These are phyloP conservation scores for Cantharis rufa DNA, from an alignment of 2,888 invertebrate species.

Conservation along the genomic window DNA sequence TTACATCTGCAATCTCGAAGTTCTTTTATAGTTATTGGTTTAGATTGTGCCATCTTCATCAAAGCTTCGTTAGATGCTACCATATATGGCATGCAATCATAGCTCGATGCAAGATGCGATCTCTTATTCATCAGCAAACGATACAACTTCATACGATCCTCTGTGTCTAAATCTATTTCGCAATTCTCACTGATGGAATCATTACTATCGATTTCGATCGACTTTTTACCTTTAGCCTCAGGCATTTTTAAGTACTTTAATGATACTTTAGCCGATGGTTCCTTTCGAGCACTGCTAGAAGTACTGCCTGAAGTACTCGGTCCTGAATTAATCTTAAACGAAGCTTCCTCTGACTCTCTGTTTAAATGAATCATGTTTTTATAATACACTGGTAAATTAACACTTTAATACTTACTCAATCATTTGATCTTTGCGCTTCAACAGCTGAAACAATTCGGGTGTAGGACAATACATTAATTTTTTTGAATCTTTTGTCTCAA, in stretches of 20 bases:
- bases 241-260: slow-evolving; percentile 8
- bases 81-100: slow-evolving; percentile 65
- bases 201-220: neutral
- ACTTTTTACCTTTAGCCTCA: neutral
- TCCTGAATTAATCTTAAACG: neutral
- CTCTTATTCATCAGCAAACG: slow-evolving; percentile 47
- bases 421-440: slow-evolving; percentile 40
- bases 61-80: slow-evolving; percentile 66
- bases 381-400: neutral
- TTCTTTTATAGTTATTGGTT: slow-evolving; percentile 57
- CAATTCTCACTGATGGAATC: neutral
- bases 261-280: neutral
- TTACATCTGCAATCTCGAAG: slow-evolving; percentile 49
- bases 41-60: slow-evolving; percentile 58
- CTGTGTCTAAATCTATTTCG: slow-evolving; percentile 14
- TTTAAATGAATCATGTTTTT: neutral
- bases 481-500: slow-evolving; percentile 20
- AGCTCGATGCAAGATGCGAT: slow-evolving; percentile 55
- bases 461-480: slow-evolving; percentile 45
- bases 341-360: neutral
- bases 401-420: slow-evolving; percentile 1
- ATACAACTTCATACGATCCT: slow-evolving; percentile 35
- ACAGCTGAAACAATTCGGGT: slow-evolving; percentile 43
- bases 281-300: neutral
- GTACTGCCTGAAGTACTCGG: neutral